Evolutionary conservation across 92 coral and sea anemone genomes (phyloP).

Genomic region (Heteractis magnifica): DNA sequence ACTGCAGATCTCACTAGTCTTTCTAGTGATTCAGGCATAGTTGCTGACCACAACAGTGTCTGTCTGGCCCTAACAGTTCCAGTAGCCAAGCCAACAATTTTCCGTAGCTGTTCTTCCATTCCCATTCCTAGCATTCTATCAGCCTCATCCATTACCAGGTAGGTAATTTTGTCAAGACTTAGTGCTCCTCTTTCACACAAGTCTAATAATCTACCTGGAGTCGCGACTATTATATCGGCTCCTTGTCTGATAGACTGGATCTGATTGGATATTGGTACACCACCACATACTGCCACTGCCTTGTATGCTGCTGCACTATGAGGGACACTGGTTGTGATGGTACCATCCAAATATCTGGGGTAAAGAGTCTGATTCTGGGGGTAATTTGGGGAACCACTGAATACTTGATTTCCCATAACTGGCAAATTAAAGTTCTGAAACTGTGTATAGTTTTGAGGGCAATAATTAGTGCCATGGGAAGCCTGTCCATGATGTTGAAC

Average conservation of each 20-base stretch:
- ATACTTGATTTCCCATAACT: neutral
- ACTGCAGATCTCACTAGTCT: conserved; percentile 97
- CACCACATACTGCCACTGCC: conserved; percentile 89
- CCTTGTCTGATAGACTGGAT: conserved; percentile 64
- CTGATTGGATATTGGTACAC: conserved; percentile 79
- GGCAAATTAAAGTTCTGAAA: neutral
- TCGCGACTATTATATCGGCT: conserved; percentile 84
- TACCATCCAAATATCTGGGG: conserved; percentile 1
- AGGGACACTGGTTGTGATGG: neutral
- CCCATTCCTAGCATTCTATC: conserved; percentile 98
- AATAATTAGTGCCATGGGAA: neutral
- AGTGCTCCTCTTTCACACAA: conserved; percentile 87
- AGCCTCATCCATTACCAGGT: conserved; percentile 95
- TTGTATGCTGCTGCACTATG: conserved; percentile 11
- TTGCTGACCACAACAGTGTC: conserved; percentile 93
- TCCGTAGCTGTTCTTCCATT: conserved; percentile 91
- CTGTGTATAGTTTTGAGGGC: neutral
- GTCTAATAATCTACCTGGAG: conserved; percentile 92
- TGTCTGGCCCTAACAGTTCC: conserved; percentile 82
- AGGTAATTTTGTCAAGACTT: conserved; percentile 61
- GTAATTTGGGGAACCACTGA: neutral
- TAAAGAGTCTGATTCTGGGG: neutral
- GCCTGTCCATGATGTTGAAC: neutral
- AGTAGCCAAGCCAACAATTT: conserved; percentile 93
- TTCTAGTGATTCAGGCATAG: conserved; percentile 91